Evolutionary conservation across 1,140 invertebrate species (phyloP), one percentile per base, ranked within the genome.

Genomic region (Tetramorium parvispinum): DNA sequence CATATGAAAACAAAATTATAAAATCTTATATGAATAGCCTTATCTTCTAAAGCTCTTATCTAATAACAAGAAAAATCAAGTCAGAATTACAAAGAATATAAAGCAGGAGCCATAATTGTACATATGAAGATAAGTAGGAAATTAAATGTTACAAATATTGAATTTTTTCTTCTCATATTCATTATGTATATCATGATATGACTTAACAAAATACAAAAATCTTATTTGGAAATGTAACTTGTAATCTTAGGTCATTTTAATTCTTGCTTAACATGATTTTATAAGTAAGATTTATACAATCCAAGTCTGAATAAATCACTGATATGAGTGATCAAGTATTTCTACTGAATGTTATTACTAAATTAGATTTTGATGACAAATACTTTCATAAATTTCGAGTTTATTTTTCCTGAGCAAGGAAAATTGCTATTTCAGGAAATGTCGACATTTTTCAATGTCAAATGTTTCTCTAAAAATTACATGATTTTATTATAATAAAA

Each of bases 31-130:
- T 37, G n/a, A 77, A 46, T 66, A 43, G 53, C 10, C 8, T 68
- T 81, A 70, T 81, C 63, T 70, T 0, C 3, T 55, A 40, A 81
- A 55, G 16, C 37, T 81, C n/a, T 68, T 81, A 81, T 70, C n/a
- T 81, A 3, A 81, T 18, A 68, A 40, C 43, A 46, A 0, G 24
- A 65, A 40, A 75, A 82, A 27, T 61, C 13, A 18, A 61, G 78
- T 73, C 21, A 55, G 21, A 81, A 79, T 55, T 10, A 40, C 6
- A 79, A 66, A 43, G 18, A 32, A 65, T 68, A 37, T 79, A 51
- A 68, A 7, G 21, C 6, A 55, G 46, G n/a, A 68, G 27, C 43
- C 51, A 0, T 68, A 55, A 81, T 53, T 68, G 24, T 76, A 27
- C 43, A 65, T 46, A 46, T 21, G 11, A 37, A 37, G 55, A 75